Evolutionary conservation across 2,113 vertebrate species (phyloP).

Genomic region (Silurus meridionalis): DNA sequence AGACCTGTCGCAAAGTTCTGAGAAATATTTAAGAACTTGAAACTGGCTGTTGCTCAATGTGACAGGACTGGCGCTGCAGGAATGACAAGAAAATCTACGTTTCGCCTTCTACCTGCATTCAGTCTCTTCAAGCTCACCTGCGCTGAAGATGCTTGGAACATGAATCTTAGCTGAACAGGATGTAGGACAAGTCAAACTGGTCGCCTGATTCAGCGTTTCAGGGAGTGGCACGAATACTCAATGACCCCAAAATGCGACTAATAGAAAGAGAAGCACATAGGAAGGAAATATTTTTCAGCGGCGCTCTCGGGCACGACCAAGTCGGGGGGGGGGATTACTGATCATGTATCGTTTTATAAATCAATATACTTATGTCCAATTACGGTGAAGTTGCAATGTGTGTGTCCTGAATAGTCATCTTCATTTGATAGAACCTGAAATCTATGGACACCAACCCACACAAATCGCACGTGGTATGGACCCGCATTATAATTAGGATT

Average conservation of each 20-base stretch:
- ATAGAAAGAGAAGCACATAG: background rate
- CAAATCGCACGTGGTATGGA: slow-evolving; percentile 52
- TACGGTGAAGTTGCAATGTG: background rate
- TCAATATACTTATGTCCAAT: background rate
- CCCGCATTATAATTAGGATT: slow-evolving; percentile 54
- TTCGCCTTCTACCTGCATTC: slow-evolving; percentile 19
- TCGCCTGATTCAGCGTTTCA: slow-evolving; percentile 57
- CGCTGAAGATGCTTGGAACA: background rate
- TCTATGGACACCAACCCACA: slow-evolving; percentile 32
- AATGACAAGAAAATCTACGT: slow-evolving; percentile 56
- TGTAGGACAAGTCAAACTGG: slow-evolving; percentile 57
- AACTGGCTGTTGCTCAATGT: slow-evolving; percentile 42
- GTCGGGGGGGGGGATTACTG: background rate
- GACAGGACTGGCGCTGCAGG: slow-evolving; percentile 63
- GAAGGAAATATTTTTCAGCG: background rate
- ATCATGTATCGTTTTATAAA: background rate
- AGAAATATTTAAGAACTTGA: slow-evolving; percentile 6
- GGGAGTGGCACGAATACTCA: slow-evolving; percentile 58
- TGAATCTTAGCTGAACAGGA: slow-evolving; percentile 13
- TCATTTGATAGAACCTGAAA: background rate
- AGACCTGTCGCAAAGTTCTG: background rate
- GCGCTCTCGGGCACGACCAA: slow-evolving; percentile 18
- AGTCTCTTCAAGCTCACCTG: slow-evolving; percentile 25
- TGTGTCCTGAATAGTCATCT: background rate
- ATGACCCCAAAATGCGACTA: background rate